A percentile compares a stretch with the other conserved stretches of the same genome.
These are phyloP conservation scores for Drosophila leonis DNA, from an alignment of 2,888 invertebrate species.

Conservation along the genomic window DNA sequence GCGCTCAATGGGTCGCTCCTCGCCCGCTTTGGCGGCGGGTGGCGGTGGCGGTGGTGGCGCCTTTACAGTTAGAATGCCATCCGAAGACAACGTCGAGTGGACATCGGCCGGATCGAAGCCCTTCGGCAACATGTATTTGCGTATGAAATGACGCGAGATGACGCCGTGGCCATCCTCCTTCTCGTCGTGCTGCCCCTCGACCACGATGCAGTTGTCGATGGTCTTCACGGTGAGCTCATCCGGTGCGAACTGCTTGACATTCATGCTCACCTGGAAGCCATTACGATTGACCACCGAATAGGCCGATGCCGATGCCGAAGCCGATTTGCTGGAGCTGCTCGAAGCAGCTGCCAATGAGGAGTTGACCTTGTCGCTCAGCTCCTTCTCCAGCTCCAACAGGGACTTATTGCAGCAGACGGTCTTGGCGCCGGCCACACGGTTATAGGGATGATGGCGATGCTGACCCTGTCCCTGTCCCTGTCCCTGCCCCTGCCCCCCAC, in stretches of 20 bases:
- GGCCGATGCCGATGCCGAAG: slow-evolving; percentile 58
- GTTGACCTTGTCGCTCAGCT: slow-evolving; percentile 64
- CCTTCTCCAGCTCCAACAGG: slow-evolving; percentile 67
- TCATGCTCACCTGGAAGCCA: slow-evolving; percentile 90
- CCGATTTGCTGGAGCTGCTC: slow-evolving; percentile 26
- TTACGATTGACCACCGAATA: slow-evolving; percentile 84
- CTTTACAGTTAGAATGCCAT: slow-evolving; percentile 90
- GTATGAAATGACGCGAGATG: slow-evolving; percentile 91
- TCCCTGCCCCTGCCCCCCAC: slow-evolving; percentile 34
- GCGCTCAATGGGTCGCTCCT: slow-evolving; percentile 86
- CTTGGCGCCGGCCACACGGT: slow-evolving; percentile 72
- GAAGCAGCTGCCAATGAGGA: slow-evolving; percentile 6
- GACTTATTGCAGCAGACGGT: slow-evolving; percentile 75
- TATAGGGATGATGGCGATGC: slow-evolving; percentile 73
- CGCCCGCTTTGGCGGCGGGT: slow-evolving; percentile 48
- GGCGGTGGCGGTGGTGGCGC: slow-evolving; percentile 86
- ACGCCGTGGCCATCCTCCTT: slow-evolving; percentile 91
- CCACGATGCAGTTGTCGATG: slow-evolving; percentile 89
- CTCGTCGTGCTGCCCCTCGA: slow-evolving; percentile 93
- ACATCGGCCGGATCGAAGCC: slow-evolving; percentile 91
- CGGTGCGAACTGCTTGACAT: slow-evolving; percentile 92
- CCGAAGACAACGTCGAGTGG: slow-evolving; percentile 90
- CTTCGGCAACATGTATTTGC: slow-evolving; percentile 91
- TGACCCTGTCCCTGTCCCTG: slow-evolving; percentile 13
- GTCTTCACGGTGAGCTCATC: slow-evolving; percentile 92